Conservation (phyloP, 1,140 invertebrate species). For the Chionoecetes opilio region DNA sequence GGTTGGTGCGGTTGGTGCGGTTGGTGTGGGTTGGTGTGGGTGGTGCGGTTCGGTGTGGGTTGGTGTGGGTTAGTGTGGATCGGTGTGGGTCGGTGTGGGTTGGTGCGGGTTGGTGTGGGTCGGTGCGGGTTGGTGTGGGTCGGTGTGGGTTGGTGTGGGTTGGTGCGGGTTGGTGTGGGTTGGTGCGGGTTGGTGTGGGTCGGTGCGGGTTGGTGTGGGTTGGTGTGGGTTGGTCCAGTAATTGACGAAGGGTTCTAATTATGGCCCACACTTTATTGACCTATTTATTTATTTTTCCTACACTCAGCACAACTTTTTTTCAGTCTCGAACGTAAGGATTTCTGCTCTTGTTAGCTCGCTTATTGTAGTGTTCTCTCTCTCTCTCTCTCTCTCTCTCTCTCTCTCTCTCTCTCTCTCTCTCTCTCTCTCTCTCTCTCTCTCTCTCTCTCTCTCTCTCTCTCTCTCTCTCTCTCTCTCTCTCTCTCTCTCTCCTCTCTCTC, state of each 20-base stretch:
- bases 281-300: constrained; percentile 24
- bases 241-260: constrained; percentile 20
- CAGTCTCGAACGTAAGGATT: no score
- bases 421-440: no score
- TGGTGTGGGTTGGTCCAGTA: constrained; percentile 16
- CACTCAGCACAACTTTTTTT: no score
- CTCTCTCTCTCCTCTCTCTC: no score
- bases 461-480: no score
- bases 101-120: constrained; percentile 2
- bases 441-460: no score
- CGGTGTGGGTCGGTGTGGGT: constrained; percentile 4
- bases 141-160: constrained; percentile 11
- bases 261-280: neutral
- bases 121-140: constrained; percentile 1
- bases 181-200: constrained; percentile 2
- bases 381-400: no score
- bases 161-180: constrained; percentile 2
- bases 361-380: no score
- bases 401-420: no score
- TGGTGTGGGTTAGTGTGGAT: neutral
- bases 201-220: constrained; percentile 11
- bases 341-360: no score
- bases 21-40: constrained; percentile 13
- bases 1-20: neutral
- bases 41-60: no score